Base-by-base conservation (phyloP, 2,797 vertebrate species). In the Chelidonichthys spinosus region DNA sequence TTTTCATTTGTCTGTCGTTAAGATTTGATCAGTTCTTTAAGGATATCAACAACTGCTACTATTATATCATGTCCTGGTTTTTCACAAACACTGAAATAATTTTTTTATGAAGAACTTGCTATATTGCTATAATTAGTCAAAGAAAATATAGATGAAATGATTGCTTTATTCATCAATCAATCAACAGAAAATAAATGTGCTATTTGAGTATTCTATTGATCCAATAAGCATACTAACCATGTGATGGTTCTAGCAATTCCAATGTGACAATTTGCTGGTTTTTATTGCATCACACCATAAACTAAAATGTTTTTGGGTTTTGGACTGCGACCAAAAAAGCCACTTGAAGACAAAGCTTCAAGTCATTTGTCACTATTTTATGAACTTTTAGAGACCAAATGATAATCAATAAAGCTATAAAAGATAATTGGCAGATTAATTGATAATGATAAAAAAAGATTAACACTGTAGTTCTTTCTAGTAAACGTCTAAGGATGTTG, bases 371-470 rank as follows among this genome's bases (percentile, higher is more conserved):
- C 9, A 33, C 54, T 14, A 5, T 18, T 63, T 54, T 55, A 14
- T 63, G n/a, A 50, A 18, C 17, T 35, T 50, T 63, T 25, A 64
- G 9, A 55, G 44, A 44, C 17, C n/a, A 54, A 63, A 52, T 63
- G 4, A 15, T 8, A 3, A 66, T 49, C 5, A 25, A 4, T 17
- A 35, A 46, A 35, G 35, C 1, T 0, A 53, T 4, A 60, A 76
- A 63, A 25, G 2, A 25, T 25, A 25, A 25, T 25, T 25, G 25
- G 25, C 25, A 25, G 25, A 25, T 25, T 25, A 40, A 55, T 15
- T 39, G 47, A 10, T 39, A 6, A 9, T 6, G 8, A 7, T 50
- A 37, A 46, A 44, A 44, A 44, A 17, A 0, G 1, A 46, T 46
- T 7, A 7, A n/a, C 17, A 17, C 25, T 18, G 36, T n/a, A 39